These are phyloP conservation scores for Trachelus stipa DNA, from an alignment of 2,888 invertebrate genomes.

Conservation along the genomic window DNA sequence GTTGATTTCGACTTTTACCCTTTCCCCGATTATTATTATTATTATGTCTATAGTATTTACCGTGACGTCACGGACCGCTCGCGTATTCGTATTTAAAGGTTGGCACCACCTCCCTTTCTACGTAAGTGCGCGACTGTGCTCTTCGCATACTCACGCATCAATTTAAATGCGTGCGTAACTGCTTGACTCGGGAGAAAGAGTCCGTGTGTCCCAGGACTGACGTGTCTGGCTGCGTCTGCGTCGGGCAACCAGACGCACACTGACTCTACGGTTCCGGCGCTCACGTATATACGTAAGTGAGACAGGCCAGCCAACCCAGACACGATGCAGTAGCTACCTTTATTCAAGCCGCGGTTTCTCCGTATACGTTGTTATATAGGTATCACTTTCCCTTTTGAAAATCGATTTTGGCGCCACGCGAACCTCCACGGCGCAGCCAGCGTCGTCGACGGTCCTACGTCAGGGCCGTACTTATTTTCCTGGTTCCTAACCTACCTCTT, in stretches of 20 bases:
- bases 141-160: neutral
- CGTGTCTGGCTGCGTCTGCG: neutral
- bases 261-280: neutral
- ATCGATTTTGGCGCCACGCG: conserved; percentile 57
- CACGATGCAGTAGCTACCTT: conserved; percentile 30
- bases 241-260: neutral
- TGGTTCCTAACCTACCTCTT: conserved; percentile 25
- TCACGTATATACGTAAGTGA: neutral
- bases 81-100: neutral
- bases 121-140: neutral
- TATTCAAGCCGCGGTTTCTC: conserved; percentile 32
- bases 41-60: neutral
- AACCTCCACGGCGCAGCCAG: conserved; percentile 39
- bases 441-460: conserved; percentile 37
- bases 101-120: neutral
- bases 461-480: conserved; percentile 28
- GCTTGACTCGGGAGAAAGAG: neutral
- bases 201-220: neutral
- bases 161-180: neutral
- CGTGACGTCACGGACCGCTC: neutral
- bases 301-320: conserved; percentile 22
- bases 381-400: conserved; percentile 61
- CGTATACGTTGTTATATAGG: conserved; percentile 39
- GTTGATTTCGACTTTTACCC: neutral
- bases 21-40: neutral